Evolutionary conservation across 37 sponge, comb jelly and placozoan genomes (phyloP).

Genomic region (Hexactinellida sp.): DNA sequence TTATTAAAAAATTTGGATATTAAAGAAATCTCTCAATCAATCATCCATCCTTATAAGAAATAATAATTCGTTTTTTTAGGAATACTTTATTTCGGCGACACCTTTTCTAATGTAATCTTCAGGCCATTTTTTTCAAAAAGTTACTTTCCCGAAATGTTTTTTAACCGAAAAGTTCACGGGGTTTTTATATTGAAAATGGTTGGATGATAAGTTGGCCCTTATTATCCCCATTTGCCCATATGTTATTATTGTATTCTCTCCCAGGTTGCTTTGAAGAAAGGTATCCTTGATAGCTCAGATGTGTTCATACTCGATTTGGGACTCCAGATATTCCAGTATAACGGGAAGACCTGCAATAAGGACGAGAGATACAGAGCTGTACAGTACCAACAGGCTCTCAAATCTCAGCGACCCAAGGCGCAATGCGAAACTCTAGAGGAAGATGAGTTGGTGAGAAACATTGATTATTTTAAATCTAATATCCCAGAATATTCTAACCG

Average conservation of each 20-base stretch:
- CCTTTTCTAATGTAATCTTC: no score
- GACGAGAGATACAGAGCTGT: constrained; percentile 50
- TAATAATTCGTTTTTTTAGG: no score
- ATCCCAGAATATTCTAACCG: no score
- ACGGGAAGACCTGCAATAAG: constrained; percentile 44
- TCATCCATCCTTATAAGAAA: not conserved
- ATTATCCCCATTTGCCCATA: no score
- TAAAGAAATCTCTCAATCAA: not conserved
- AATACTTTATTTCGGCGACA: no score
- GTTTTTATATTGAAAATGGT: no score
- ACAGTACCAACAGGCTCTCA: constrained; percentile 33
- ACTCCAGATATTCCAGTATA: constrained; percentile 27
- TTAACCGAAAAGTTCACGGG: no score
- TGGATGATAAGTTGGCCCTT: no score
- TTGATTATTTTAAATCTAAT: no score
- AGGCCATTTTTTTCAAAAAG: no score
- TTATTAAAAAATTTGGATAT: not conserved
- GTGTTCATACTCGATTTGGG: constrained; percentile 87
- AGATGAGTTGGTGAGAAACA: not conserved
- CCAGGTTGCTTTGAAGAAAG: constrained; percentile 38
- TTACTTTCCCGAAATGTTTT: no score
- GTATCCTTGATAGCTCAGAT: constrained; percentile 61
- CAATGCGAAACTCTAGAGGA: constrained; percentile 3
- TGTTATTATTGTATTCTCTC: not conserved
- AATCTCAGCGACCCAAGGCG: constrained; percentile 18